Conservation (phyloP, 2,797 vertebrate species). For the Phyllotis vaccarum region DNA sequence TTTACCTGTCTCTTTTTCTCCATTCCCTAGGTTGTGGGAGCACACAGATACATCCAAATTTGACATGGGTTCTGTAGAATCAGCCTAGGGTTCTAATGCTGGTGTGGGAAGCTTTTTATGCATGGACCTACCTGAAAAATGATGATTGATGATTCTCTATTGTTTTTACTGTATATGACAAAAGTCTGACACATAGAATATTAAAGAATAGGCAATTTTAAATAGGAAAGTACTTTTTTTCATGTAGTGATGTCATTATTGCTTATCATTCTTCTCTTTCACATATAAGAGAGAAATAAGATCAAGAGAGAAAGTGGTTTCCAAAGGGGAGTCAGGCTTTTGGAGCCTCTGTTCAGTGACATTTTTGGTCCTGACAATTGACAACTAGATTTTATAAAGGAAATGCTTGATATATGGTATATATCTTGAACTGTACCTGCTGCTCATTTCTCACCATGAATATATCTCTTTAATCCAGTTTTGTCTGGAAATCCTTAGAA, state of each 20-base stretch:
- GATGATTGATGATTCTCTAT: background rate
- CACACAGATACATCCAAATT: background rate
- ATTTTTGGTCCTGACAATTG: constrained; percentile 14
- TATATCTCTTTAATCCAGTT: constrained; percentile 60
- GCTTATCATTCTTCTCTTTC: background rate
- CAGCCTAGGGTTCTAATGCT: background rate
- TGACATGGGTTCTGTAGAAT: background rate
- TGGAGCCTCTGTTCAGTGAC: background rate
- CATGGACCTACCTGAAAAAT: background rate
- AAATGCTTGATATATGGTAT: constrained; percentile 49
- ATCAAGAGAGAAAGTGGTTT: background rate
- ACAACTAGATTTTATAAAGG: constrained; percentile 42
- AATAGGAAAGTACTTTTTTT: background rate
- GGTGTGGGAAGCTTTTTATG: background rate
- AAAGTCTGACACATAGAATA: background rate
- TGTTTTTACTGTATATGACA: background rate
- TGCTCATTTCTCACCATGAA: constrained; percentile 63
- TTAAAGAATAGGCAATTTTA: constrained; percentile 13
- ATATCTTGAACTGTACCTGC: constrained; percentile 66
- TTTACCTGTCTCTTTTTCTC: background rate
- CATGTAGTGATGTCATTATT: background rate
- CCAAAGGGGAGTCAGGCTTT: background rate
- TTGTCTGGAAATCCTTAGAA: constrained; percentile 71
- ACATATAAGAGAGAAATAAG: background rate
- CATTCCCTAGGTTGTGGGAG: background rate